These are phyloP conservation scores for Itoplectis maculator DNA, from an alignment of 2,888 invertebrate genomes.

Conservation along the genomic window DNA sequence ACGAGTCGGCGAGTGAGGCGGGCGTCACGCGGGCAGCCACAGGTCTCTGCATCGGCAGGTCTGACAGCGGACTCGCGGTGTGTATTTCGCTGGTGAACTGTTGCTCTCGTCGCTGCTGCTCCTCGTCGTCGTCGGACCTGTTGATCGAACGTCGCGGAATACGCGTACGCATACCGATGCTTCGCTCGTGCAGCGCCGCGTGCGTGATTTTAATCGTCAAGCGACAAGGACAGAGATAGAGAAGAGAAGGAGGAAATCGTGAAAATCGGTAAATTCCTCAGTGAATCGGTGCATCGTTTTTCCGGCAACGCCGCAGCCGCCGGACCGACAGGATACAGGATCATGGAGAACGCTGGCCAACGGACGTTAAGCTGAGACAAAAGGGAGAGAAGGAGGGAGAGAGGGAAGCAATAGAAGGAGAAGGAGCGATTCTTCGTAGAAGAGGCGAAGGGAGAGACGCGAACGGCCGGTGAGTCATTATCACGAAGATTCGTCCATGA, in stretches of 20 bases:
- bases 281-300: not conserved
- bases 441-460: conserved; percentile 1
- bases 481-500: conserved; percentile 70
- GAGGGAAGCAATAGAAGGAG: not conserved
- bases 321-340: not conserved
- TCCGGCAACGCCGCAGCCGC: not conserved
- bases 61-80: conserved; percentile 40
- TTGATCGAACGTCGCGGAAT: conserved; percentile 11
- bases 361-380: conserved; percentile 17
- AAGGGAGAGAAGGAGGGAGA: not conserved
- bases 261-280: not conserved
- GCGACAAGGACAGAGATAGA: not conserved
- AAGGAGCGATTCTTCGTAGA: not conserved
- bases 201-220: conserved; percentile 5
- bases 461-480: conserved; percentile 78
- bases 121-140: too few relatives aligned
- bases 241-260: conserved; percentile 12
- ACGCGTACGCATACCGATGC: conserved; percentile 31
- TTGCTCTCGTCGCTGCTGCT: conserved; percentile 17
- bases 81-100: conserved; percentile 28
- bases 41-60: conserved; percentile 60
- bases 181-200: conserved; percentile 18
- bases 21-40: conserved; percentile 52
- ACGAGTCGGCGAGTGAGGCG: conserved; percentile 24
- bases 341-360: not conserved